Base-by-base conservation (phyloP, 2,797 vertebrate genomes). In the Gorsachius magnificus region DNA sequence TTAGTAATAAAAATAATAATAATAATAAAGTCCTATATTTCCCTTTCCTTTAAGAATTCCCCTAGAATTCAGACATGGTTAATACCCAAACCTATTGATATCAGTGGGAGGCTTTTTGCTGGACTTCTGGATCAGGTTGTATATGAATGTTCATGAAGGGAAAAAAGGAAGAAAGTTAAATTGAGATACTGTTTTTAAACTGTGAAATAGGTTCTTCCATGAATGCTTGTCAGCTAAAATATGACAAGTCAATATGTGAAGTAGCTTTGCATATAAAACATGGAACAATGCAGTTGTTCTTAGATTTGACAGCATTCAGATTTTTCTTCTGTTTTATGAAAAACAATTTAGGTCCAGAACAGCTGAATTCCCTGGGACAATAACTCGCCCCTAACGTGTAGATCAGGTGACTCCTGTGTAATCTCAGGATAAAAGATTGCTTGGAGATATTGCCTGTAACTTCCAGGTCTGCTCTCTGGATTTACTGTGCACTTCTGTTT, bases 131-230 rank as follows among this genome's bases (percentile, higher is more conserved):
- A 24, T 64, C 53, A 43, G 33, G 16, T 60, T 18, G 46, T 65
- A 7, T 64, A 56, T 63, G 31, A 94, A 87, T 86, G 60, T 72
- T 83, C 51, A 63, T 86, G 71, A 91, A 96, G 25, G 60, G 45
- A 45, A 50, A 93, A 83, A 50, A 76, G 43, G 53, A 72, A 84
- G n/a, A 16, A 64, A 66, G 24, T 48, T 83, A 69, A 86, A 56
- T 22, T 58, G 43, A 68, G 58, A 89, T 93, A 51, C 28, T 60
- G 17, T n/a, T 78, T 89, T 46, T 35, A 65, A 56, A 74, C 5
- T 53, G 10, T 83, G 50, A 95, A 95, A 74, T 64, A 84, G 9
- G 4, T 77, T 87, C 6, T 85, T 57, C 36, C 6, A 31, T 80
- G 74, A 50, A n/a, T 5, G 8, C 36, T 78, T 96, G 53, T 43